Evolutionary conservation across 2,113 vertebrate genomes (phyloP), one percentile per base, ranked within the genome.

Genomic region (Thermophis baileyi): DNA sequence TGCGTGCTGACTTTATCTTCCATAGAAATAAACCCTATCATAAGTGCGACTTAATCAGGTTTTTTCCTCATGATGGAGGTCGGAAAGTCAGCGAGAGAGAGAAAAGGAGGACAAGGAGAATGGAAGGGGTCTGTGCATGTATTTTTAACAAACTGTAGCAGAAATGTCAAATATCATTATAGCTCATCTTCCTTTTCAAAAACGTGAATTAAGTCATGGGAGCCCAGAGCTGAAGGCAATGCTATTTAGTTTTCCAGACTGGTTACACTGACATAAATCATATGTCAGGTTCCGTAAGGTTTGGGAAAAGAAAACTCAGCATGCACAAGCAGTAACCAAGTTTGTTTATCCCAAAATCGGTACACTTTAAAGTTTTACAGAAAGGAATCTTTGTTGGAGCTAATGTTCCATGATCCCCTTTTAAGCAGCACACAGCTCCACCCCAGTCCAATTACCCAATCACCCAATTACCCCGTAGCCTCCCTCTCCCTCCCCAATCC

Each of bases 1-100:
- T 93, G 91, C 55, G 94, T 94, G 63, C 89, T 89, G 94, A 81
- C 44, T 95, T 85, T 88, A 89, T 93, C 46, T 89, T 63, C 57
- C 0, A 0, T 57, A 30, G 69, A 92, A 93, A 47, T 94, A 85
- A 96, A 96, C 88, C 16, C 89, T 44, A 91, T 85, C 74, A 57
- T 4, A 90, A 87, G 85, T 91, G 12, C 24, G 89, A 24, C 87
- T 88, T 93, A 95, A 93, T 85, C 46, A 87, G 88, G 35, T 86
- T 44, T 85, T 25, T 95, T 94, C 46, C 50, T 85, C 46, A 90
- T 53, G 89, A 51, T 94, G 53, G 16, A 30, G 87, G 54, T 91
- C 93, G 95, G 85, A 20, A 87, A 87, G 50, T n/a, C 55, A 89
- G 57, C 20, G 49, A 91, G n/a, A 30, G 46, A 51, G 57, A 27